phyloP scores from a whole-genome alignment of 2,888 invertebrate genomes.

The Tipula vernalis region DNA sequence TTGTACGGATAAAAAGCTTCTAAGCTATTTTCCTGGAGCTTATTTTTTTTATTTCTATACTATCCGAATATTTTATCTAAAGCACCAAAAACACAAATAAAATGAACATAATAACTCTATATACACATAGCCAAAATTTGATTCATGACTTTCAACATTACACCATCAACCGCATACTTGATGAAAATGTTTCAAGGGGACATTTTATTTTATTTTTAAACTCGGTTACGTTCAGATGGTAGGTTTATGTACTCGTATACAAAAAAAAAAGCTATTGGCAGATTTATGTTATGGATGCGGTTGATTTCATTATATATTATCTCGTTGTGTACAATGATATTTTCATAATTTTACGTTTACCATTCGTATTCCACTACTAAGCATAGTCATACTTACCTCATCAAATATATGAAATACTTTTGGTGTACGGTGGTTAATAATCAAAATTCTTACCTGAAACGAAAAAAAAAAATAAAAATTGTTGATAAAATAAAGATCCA shows the following conservation, averaged over 20 bases:
- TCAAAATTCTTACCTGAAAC: background rate
- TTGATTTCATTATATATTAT: background rate
- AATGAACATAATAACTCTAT: background rate
- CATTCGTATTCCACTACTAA: background rate
- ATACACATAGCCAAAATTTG: background rate
- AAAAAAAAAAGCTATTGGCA: background rate
- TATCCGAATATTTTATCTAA: background rate
- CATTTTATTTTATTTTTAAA: background rate
- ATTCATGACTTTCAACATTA: background rate
- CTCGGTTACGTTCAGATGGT: background rate
- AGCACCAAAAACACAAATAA: background rate
- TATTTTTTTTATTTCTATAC: background rate
- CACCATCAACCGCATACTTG: background rate
- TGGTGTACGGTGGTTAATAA: background rate
- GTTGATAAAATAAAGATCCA: background rate
- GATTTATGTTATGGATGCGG: background rate
- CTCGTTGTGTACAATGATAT: background rate
- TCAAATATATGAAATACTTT: background rate
- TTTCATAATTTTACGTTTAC: background rate
- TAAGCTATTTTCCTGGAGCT: background rate
- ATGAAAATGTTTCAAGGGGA: background rate
- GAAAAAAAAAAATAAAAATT: background rate
- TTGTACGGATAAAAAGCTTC: background rate
- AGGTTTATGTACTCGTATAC: background rate
- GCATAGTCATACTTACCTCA: background rate